phyloP scores from a whole-genome alignment of 92 coral and sea anemone species.

The Pocillopora grandis region DNA sequence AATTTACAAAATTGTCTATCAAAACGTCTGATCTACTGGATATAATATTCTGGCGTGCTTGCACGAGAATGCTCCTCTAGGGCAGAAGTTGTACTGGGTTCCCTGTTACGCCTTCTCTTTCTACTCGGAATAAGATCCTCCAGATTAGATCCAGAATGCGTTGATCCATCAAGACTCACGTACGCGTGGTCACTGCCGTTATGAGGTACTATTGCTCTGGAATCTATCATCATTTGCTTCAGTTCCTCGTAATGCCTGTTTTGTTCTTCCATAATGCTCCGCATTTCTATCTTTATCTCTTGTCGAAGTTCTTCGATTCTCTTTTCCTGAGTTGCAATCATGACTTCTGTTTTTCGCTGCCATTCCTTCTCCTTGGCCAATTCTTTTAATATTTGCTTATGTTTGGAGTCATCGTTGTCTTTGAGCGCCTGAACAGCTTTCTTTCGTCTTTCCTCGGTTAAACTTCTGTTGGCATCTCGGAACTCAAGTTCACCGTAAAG shows the following conservation, averaged over 20 bases:
- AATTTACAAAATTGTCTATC: neutral
- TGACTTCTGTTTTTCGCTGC: slow-evolving; percentile 67
- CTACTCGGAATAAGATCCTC: slow-evolving; percentile 45
- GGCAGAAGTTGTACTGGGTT: slow-evolving; percentile 19
- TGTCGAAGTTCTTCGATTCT: slow-evolving; percentile 79
- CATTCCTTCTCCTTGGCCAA: slow-evolving; percentile 72
- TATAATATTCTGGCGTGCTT: slow-evolving; percentile 76
- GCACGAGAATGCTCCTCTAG: slow-evolving; percentile 26
- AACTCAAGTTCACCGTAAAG: slow-evolving; percentile 75
- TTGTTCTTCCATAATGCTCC: slow-evolving; percentile 73
- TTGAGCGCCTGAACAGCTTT: neutral
- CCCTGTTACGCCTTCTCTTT: slow-evolving; percentile 42
- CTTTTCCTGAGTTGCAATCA: slow-evolving; percentile 64
- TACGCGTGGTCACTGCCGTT: slow-evolving; percentile 65
- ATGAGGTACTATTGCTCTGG: slow-evolving; percentile 30
- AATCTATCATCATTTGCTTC: slow-evolving; percentile 47
- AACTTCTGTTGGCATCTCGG: slow-evolving; percentile 50
- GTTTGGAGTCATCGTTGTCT: slow-evolving; percentile 20
- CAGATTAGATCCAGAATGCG: slow-evolving; percentile 48
- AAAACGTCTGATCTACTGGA: slow-evolving; percentile 42
- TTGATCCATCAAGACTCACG: slow-evolving; percentile 61
- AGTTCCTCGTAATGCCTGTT: slow-evolving; percentile 78
- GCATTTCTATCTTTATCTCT: slow-evolving; percentile 72
- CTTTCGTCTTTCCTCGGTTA: neutral
- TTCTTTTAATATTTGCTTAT: slow-evolving; percentile 52